Conservation (phyloP, 2,888 invertebrate genomes). For the Caenorhabditis macrosperma region DNA sequence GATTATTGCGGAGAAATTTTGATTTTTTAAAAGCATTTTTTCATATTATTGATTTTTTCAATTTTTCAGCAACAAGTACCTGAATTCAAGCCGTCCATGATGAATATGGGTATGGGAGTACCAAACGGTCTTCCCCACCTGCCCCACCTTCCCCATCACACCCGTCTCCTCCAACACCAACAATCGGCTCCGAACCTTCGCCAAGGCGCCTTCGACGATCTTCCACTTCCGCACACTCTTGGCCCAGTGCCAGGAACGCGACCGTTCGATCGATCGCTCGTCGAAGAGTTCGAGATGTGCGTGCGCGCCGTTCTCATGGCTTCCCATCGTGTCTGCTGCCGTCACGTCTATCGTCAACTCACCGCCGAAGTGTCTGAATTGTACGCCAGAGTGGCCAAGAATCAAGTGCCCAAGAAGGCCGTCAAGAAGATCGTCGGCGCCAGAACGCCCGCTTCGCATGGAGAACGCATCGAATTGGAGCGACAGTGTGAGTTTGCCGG, state of each 20-base stretch:
- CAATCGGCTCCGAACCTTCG: constrained; percentile 54
- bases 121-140: constrained; percentile 8
- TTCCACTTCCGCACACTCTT: constrained; percentile 25
- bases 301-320: constrained; percentile 52
- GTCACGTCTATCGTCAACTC: constrained; percentile 55
- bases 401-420: constrained; percentile 59
- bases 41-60: background rate
- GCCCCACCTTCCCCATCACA: constrained; percentile 40
- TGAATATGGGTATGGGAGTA: constrained; percentile 28
- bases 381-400: constrained; percentile 54
- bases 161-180: constrained; percentile 53
- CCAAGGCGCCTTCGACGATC: constrained; percentile 26
- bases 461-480: constrained; percentile 49
- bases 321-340: constrained; percentile 40
- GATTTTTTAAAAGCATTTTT: no score
- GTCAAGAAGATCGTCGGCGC: constrained; percentile 54
- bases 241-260: constrained; percentile 11
- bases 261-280: constrained; percentile 43
- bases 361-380: constrained; percentile 59
- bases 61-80: constrained; percentile 37
- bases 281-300: constrained; percentile 57
- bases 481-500: constrained; percentile 41
- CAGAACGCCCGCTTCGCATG: constrained; percentile 18
- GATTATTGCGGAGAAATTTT: no score
- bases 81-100: constrained; percentile 46